Percentiles rank a stretch among this genome's conserved stretches.
Evolutionary conservation across 2,797 vertebrate genomes (phyloP).

Genomic region (Fistularia tabacaria): DNA sequence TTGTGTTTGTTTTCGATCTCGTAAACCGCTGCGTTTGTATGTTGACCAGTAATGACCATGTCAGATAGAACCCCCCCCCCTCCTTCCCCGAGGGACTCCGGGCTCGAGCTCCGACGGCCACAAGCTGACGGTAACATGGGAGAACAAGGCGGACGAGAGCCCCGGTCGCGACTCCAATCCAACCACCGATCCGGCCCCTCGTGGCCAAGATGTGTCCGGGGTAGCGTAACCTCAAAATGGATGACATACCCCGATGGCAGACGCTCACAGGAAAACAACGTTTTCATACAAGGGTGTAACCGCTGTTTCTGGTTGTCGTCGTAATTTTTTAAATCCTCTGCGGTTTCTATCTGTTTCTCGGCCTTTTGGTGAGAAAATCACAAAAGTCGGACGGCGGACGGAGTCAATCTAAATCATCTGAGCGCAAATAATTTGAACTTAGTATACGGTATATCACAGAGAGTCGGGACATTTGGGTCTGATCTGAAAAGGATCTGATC

Average conservation of each 20-base stretch:
- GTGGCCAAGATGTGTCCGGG: slow-evolving; percentile 61
- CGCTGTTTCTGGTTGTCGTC: slow-evolving; percentile 10
- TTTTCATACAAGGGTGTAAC: slow-evolving; percentile 55
- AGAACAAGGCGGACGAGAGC: slow-evolving; percentile 54
- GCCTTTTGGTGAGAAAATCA: too few species aligned
- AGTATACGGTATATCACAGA: too few species aligned
- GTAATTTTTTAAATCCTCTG: slow-evolving; percentile 38
- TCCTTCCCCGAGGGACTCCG: slow-evolving; percentile 32
- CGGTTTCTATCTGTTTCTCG: slow-evolving; percentile 41
- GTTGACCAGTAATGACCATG: slow-evolving; percentile 69
- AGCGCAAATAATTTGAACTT: too few species aligned
- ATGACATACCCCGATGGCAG: slow-evolving; percentile 64
- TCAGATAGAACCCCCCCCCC: slow-evolving; percentile 48
- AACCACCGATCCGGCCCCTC: slow-evolving; percentile 57
- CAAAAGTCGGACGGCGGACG: too few species aligned
- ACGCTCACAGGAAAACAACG: slow-evolving; percentile 45
- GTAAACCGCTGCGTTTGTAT: slow-evolving; percentile 63
- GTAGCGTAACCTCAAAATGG: slow-evolving; percentile 56
- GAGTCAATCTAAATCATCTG: too few species aligned
- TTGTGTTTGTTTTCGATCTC: slow-evolving; percentile 58
- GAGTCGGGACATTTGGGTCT: too few species aligned
- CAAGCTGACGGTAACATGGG: slow-evolving; percentile 68
- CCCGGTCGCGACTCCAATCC: slow-evolving; percentile 53
- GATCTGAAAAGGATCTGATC: too few species aligned
- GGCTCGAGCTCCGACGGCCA: slow-evolving; percentile 58